Base-by-base conservation (phyloP, 2,888 invertebrate genomes). In the Digitonthophagus gazella region DNA sequence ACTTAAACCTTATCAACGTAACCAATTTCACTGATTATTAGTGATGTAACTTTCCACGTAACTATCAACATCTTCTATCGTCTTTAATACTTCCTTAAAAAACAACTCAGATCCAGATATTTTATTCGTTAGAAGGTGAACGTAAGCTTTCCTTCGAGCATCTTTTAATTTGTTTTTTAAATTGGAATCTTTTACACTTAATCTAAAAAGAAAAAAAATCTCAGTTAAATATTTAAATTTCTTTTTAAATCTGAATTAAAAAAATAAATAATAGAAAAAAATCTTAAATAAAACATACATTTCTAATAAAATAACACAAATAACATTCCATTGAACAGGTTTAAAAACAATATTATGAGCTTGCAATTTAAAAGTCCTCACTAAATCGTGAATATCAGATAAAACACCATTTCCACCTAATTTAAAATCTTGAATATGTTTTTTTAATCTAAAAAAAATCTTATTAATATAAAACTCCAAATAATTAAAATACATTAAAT, bases 331-430 rank as follows among this genome's bases (percentile, higher is more conserved):
- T 75, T 91, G 88, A 11, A 85, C 82, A 0, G 90, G 90, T 79
- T 89, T 91, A 76, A 92, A 91, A 77, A 88, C 86, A 28, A 93
- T 89, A 78, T 92, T 93, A 74, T 89, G 85, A 0, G 91, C 88
- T 74, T 87, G 87, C 64, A 93, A 83, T 72, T 88, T 87, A 76
- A 91, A 90, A 22, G 90, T 90, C 72, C 86, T 87, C 0, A 90
- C 85, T 65, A 91, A 81, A 64, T 83, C 76, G 44, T 84, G 80
- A 0, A 88, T 80, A 76, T 88, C 86, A n/a, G 76, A 73, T 19
- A 80, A 68, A 2, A 71, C 18, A 11, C 20, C 22, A 22, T 18
- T 22, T 54, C 70, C 72, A 2, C 67, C 71, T 11, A 74, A 65
- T 56, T 68, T 28, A 15, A 74, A 56, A 63, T 71, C 72, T 6